These are phyloP conservation scores for Papilio polyxenes DNA, from an alignment of 1,140 invertebrate species.

Conservation along the genomic window DNA sequence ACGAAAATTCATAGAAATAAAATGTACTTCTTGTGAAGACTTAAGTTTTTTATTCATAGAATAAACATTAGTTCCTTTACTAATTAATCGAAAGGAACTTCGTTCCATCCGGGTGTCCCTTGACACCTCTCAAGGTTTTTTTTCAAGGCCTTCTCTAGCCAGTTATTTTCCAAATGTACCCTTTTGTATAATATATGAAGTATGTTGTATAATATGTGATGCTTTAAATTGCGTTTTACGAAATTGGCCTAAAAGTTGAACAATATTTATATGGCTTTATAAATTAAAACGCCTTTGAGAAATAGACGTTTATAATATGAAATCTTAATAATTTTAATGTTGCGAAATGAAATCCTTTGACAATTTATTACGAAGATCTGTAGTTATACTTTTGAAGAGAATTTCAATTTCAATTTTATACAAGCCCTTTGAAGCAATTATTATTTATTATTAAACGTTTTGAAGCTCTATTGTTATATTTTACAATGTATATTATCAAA, in stretches of 20 bases:
- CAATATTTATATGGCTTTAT: too few species aligned
- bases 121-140: too few species aligned
- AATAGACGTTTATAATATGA: constrained; percentile 1
- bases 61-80: too few species aligned
- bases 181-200: too few species aligned
- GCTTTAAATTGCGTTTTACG: neutral
- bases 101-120: too few species aligned
- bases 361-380: constrained; percentile 22
- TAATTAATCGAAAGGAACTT: too few species aligned
- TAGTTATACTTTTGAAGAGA: neutral
- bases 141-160: too few species aligned
- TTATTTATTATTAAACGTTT: neutral
- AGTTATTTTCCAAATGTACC: too few species aligned
- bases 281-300: neutral
- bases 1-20: too few species aligned
- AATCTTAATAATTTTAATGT: neutral
- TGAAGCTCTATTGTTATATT: neutral
- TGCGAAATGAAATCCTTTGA: constrained; percentile 14
- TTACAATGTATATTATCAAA: neutral
- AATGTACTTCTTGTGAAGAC: too few species aligned
- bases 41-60: too few species aligned
- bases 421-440: neutral
- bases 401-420: neutral
- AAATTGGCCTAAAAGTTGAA: neutral
- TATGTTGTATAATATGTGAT: too few species aligned